A percentile compares a stretch with the other conserved stretches of the same genome.
phyloP scores from a whole-genome alignment of 2,888 invertebrate genomes.

The Tinea trinotella region DNA sequence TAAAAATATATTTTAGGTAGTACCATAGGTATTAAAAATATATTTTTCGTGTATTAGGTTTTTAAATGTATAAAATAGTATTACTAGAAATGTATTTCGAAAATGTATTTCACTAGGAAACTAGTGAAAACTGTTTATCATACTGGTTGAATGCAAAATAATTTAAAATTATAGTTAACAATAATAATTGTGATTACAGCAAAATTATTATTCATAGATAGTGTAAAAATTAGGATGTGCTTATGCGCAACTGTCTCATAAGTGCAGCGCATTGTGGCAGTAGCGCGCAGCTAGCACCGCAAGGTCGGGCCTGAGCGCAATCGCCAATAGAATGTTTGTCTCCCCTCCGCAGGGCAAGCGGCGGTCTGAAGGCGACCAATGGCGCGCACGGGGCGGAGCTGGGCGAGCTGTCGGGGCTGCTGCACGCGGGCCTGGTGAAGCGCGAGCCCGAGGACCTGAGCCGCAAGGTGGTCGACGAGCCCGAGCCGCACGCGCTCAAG shows the following conservation, averaged over 20 bases:
- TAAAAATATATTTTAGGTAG: no score
- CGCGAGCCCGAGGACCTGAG: constrained; percentile 88
- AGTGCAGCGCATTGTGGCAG: not conserved
- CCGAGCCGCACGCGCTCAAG: constrained; percentile 74
- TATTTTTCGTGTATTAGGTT: no score
- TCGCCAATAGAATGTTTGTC: constrained; percentile 38
- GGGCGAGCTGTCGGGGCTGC: constrained; percentile 74
- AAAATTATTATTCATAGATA: constrained; percentile 2
- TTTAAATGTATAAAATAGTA: no score
- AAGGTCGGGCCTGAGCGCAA: not conserved
- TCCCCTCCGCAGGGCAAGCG: constrained; percentile 77
- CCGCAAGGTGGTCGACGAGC: constrained; percentile 77
- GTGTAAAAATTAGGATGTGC: constrained; percentile 1
- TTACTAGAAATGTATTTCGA: no score
- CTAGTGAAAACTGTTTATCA: no score
- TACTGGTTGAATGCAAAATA: not conserved
- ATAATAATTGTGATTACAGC: not conserved
- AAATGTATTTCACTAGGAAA: no score
- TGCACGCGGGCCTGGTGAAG: constrained; percentile 80
- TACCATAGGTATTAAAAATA: no score
- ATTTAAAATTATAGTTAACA: not conserved
- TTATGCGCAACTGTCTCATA: not conserved
- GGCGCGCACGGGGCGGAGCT: constrained; percentile 79
- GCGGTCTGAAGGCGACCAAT: constrained; percentile 76
- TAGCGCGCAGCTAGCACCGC: not conserved